Conservation (phyloP, 1,140 invertebrate genomes). For the Drosophila kohkoa region DNA sequence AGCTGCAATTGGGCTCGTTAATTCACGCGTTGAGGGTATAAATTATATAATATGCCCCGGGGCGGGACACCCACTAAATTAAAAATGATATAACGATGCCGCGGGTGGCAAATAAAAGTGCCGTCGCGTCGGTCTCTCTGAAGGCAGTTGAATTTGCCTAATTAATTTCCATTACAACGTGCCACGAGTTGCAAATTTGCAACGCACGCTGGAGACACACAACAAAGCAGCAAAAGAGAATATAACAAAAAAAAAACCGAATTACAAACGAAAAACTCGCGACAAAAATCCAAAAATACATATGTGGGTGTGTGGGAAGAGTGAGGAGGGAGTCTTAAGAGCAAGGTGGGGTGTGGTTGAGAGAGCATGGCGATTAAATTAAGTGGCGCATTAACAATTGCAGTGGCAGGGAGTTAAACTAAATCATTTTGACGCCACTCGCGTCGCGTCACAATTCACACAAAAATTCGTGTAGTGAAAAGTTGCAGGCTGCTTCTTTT, state of each 20-base stretch:
- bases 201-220: constrained; percentile 28
- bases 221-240: neutral
- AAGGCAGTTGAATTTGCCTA: constrained; percentile 62
- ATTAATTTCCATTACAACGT: constrained; percentile 83
- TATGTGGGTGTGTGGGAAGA: constrained; percentile 8
- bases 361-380: constrained; percentile 59
- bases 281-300: constrained; percentile 28
- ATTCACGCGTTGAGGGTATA: constrained; percentile 65
- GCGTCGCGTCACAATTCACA: constrained; percentile 62
- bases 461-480: constrained; percentile 34
- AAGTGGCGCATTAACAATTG: constrained; percentile 68
- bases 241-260: constrained; percentile 9
- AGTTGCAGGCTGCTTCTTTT: constrained; percentile 22
- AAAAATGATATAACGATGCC: constrained; percentile 65
- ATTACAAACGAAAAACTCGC: constrained; percentile 12
- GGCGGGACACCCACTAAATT: constrained; percentile 73
- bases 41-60: constrained; percentile 58
- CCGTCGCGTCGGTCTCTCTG: constrained; percentile 14
- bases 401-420: constrained; percentile 47
- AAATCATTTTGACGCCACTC: constrained; percentile 76
- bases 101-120: constrained; percentile 40
- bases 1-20: constrained; percentile 53
- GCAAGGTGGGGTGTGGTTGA: constrained; percentile 2
- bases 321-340: neutral
- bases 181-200: constrained; percentile 68